Base-by-base conservation (phyloP, 2,113 vertebrate genomes). In the Grallaria varia region DNA sequence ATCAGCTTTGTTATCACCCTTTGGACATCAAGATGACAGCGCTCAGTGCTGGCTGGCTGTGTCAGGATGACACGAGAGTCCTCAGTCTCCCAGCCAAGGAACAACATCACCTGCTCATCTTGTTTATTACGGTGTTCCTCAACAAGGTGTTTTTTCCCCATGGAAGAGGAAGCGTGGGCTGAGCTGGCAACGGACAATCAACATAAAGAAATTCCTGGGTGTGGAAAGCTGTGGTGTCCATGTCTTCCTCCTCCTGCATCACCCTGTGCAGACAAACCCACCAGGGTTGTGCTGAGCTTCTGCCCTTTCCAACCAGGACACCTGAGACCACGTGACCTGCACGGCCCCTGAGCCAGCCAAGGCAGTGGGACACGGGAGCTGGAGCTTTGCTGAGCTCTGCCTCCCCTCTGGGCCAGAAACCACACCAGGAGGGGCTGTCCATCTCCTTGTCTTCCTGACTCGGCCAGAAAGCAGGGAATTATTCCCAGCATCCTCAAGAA, bases 81-180 rank as follows among this genome's bases (percentile, higher is more conserved):
- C 39, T 35, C 17, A 17, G 14, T 23, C 12, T 30, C 15, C 45
- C 37, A 45, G 35, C 14, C 58, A 25, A 56, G 31, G 42, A 42
- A 33, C 58, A 19, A 21, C 28, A 20, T 14, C 9, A 30, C 4
- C 13, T 17, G 21, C 12, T 30, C 24, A 12, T 31, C 28, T 31
- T 17, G 12, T 35, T 31, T 35, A 27, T 33, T 5, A 0, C 2
- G 33, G 0, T 1, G 20, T 60, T n/a, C 35, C 15, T 8, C 25
- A 1, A 14, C 17, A 10, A 56, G 13, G 4, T 56, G 25, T 16
- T 66, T 37, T 7, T 50, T 74, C 42, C 37, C 40, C 9, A 7
- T 4, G 18, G 72, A 66, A 66, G 12, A 47, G 12, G 60, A 69
- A 50, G 25, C 6, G 22, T 11, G 10, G 56, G 13, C n/a, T 22